Base-by-base conservation (phyloP, 2,888 invertebrate genomes). In the Torymus tubicola region DNA sequence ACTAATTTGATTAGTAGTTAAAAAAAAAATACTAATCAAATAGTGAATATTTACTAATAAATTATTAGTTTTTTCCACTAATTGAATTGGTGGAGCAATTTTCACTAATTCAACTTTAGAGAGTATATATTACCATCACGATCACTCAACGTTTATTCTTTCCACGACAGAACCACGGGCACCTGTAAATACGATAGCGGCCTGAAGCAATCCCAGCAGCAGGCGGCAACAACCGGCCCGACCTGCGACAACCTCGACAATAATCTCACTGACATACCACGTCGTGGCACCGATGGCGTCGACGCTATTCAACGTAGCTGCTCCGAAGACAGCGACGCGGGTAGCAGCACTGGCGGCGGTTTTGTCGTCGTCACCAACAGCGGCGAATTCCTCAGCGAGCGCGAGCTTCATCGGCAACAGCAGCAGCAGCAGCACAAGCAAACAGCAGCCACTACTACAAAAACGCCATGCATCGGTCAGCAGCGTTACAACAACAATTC, bases 401-500 rank as follows among this genome's bases (percentile, higher is more conserved):
- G 74, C 58, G 73, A 72, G 80, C 78, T 55, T 5, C 57, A 61
- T 5, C 52, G 42, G 14, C 55, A 14, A 5, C 31, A 14, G 74
- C 31, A 78, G 57, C 57, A 4, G 60, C 69, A 67, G 12, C 60
- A 53, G 65, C 84, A 67, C 81, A 82, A 42, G 80, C 82, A 18
- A 82, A 1, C 76, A n/a, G 5, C 16, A 67, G 63, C 74, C n/a
- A 5, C 60, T 53, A 10, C 42, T n/a, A 67, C 16, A 2, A 68
- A 24, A 11, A n/a, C 24, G 18, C 61, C 71, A 14, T 42, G 63
- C 73, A 50, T 71, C 31, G 75, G 72, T 0, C 94, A 68, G 24
- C 74, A 10, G 89, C 94, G 64, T 93, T 93, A 87, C 93, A 93
- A 63, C 93, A 93, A 63, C 24, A 65, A 68, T 58, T 95, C 95